A percentile compares a stretch with the other conserved stretches of the same genome.
Evolutionary conservation across 2,888 invertebrate genomes (phyloP).

Genomic region (Ormyrus rosae): DNA sequence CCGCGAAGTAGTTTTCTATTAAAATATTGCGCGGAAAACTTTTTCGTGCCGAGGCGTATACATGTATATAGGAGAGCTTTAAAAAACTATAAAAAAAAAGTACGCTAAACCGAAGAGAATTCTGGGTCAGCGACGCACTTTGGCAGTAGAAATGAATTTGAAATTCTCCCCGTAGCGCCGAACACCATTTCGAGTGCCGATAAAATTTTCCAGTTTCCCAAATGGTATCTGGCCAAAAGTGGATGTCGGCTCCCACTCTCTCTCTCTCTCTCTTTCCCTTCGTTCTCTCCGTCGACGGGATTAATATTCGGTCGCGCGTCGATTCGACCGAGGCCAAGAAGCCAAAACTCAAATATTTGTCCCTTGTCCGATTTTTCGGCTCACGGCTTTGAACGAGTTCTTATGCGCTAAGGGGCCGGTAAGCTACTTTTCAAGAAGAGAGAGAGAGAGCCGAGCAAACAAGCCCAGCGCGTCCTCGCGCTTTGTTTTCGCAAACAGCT

Average conservation of each 20-base stretch:
- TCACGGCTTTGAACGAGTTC: no score
- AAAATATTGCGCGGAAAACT: background rate
- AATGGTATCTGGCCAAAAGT: background rate
- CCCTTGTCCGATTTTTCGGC: no score
- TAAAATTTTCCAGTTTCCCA: conserved; percentile 1
- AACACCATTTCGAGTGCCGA: background rate
- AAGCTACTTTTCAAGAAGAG: conserved; percentile 21
- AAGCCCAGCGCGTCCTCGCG: background rate
- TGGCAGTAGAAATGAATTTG: conserved; percentile 17
- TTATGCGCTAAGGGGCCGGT: background rate
- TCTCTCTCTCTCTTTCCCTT: background rate
- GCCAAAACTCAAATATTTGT: no score
- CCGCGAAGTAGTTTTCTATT: conserved; percentile 1
- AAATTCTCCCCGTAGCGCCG: conserved; percentile 15
- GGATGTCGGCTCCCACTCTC: background rate
- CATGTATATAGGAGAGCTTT: no score
- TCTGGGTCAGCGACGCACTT: conserved; percentile 24
- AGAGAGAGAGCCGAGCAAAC: background rate
- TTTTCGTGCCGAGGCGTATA: no score
- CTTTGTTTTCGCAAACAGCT: conserved; percentile 36
- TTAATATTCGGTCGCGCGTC: no score
- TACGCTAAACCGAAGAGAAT: conserved; percentile 11
- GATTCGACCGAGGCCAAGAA: no score
- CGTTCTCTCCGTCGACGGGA: no score
- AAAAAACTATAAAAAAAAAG: background rate